phyloP scores from a whole-genome alignment of 2,113 vertebrate species.

The Scytalopus superciliaris region DNA sequence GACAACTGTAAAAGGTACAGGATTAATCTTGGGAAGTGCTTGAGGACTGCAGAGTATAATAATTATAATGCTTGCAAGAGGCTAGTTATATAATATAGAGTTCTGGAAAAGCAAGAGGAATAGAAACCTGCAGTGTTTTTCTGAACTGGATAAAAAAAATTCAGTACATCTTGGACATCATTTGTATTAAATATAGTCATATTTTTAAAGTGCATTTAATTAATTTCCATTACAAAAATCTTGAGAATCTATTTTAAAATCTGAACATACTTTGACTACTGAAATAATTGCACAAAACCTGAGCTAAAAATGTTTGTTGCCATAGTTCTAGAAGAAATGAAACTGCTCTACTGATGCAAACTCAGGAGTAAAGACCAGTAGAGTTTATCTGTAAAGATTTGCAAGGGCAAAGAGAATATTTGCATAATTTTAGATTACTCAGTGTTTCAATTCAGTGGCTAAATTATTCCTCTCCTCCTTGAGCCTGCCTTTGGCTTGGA shows the following conservation, averaged over 20 bases:
- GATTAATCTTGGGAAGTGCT: not conserved
- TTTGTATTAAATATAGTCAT: not conserved
- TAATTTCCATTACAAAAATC: not conserved
- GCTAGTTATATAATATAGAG: not conserved
- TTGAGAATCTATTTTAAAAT: not conserved
- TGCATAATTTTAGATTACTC: slow-evolving; percentile 56
- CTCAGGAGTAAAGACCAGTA: not conserved
- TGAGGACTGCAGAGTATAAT: not conserved
- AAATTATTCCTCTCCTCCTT: slow-evolving; percentile 39
- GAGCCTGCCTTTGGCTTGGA: slow-evolving; percentile 19
- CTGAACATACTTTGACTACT: not conserved
- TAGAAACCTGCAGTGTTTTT: not conserved
- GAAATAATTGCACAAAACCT: not conserved
- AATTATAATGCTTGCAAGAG: not conserved
- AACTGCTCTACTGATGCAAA: not conserved
- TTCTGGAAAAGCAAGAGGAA: not conserved
- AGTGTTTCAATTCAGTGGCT: slow-evolving; percentile 54
- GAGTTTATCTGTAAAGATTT: slow-evolving; percentile 17
- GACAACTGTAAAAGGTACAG: not conserved
- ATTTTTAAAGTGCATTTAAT: not conserved
- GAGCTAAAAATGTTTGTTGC: slow-evolving; percentile 30
- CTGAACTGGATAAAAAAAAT: not conserved
- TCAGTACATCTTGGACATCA: not conserved
- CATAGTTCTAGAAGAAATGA: slow-evolving; percentile 12
- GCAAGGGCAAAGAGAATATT: slow-evolving; percentile 57